These are phyloP conservation scores for Stegostoma tigrinum DNA, from an alignment of 2,113 vertebrate genomes.

Conservation along the genomic window DNA sequence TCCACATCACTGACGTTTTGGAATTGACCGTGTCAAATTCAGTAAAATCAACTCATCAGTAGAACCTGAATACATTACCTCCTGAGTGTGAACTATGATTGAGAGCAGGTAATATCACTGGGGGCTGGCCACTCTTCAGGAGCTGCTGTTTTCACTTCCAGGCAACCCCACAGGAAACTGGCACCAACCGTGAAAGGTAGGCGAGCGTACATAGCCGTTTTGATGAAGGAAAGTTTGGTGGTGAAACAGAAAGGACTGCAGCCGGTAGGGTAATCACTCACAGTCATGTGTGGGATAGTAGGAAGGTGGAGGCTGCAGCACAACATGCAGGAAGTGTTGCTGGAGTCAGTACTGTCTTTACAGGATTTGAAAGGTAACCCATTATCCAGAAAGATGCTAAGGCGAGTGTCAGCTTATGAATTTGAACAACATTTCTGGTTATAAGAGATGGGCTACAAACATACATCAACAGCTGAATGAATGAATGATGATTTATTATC, in stretches of 20 bases:
- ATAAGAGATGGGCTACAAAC: background rate
- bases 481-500: too few relatives aligned
- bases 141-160: background rate
- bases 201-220: background rate
- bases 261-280: background rate
- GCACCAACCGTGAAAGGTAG: background rate
- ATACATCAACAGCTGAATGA: background rate
- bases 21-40: background rate
- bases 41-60: background rate
- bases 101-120: background rate
- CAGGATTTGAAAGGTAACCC: background rate
- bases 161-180: background rate
- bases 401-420: background rate
- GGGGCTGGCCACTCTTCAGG: background rate
- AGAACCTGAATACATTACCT: background rate
- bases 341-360: background rate
- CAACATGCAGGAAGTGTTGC: background rate
- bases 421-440: background rate
- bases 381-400: background rate
- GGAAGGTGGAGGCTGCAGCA: background rate
- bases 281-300: background rate
- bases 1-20: background rate
- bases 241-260: background rate
- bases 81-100: background rate
- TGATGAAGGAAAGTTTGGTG: background rate